Base-by-base conservation (phyloP, 92 coral and sea anemone genomes). In the Epizoanthus rinbou region DNA sequence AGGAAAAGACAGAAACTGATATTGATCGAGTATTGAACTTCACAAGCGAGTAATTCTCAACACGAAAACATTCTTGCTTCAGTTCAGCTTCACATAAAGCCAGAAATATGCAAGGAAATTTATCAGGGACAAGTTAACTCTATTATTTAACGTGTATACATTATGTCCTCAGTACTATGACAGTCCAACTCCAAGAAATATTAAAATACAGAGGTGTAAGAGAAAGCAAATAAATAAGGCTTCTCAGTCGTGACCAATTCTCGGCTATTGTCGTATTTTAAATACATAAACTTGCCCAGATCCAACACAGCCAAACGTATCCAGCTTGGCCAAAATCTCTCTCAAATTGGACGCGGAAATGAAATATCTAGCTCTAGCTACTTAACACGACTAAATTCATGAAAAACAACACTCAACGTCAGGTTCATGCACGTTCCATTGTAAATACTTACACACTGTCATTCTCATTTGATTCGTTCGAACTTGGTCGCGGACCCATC, bases 401-500 rank as follows among this genome's bases (percentile, higher is more conserved):
- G 58, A 73, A 59, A 73, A 19, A 23, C 62, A 24, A 33, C 70
- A 41, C 3, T 57, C 68, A 13, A 16, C 62, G 59, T 78, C 66
- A 62, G 41, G 69, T 78, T 33, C 69, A 37, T 57, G 22, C 58
- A 62, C 24, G 82, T 78, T 50, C 58, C 8, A 8, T 72, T 15
- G 22, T 43, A 13, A 17, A 17, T 41, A 39, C 54, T 10, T 22
- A 71, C 31, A 71, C n/a, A 71, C 18, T 71, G 58, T 41, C 68
- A 76, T 33, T 62, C 35, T 19, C 70, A 50, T 21, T n/a, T 58
- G 33, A 16, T 39, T 59, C 35, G 28, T 8, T 17, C 23, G 18
- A 56, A 24, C 13, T 76, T 50, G 54, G 22, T 31, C 80, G 18
- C n/a, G 45, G 63, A 75, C 80, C 67, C 69, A 75, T 67, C 67